A percentile compares a stretch with the other conserved stretches of the same genome.
These are phyloP conservation scores for Meandrina meandrites DNA, from an alignment of 92 coral and sea anemone species.

Conservation along the genomic window DNA sequence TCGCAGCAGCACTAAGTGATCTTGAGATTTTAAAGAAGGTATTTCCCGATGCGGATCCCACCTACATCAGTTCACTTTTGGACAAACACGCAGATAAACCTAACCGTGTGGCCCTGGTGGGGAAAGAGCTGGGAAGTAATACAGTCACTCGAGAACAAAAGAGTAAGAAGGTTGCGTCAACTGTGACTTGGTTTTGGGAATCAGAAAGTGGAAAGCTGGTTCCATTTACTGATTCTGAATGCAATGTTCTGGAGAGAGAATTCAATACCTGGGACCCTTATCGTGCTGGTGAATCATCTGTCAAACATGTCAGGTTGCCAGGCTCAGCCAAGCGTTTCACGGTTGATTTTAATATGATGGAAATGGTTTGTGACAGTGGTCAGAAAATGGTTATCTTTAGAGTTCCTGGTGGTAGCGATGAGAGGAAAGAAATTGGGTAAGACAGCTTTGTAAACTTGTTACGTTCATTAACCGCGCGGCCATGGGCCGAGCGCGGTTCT, in stretches of 20 bases:
- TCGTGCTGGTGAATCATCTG: not conserved
- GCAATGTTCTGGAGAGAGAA: constrained; percentile 48
- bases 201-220: constrained; percentile 14
- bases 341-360: constrained; percentile 40
- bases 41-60: constrained; percentile 60
- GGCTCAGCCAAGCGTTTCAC: constrained; percentile 17
- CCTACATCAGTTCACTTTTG: constrained; percentile 43
- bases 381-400: constrained; percentile 8
- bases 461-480: too few relatives aligned
- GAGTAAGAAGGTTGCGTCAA: constrained; percentile 5
- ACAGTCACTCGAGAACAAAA: not conserved
- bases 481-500: too few relatives aligned
- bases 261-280: not conserved
- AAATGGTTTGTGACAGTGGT: constrained; percentile 32
- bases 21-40: constrained; percentile 57
- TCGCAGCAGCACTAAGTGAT: constrained; percentile 27
- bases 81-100: constrained; percentile 39
- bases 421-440: constrained; percentile 17
- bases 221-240: constrained; percentile 58
- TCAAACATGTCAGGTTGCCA: constrained; percentile 13
- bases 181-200: constrained; percentile 66
- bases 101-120: constrained; percentile 54
- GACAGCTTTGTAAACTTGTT: not conserved
- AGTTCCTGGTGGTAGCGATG: constrained; percentile 12
- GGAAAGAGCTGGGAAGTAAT: constrained; percentile 39